A percentile compares a stretch with the other conserved stretches of the same genome.
Evolutionary conservation across 2,113 vertebrate species (phyloP).

Genomic region (Sarotherodon lohbergeri): DNA sequence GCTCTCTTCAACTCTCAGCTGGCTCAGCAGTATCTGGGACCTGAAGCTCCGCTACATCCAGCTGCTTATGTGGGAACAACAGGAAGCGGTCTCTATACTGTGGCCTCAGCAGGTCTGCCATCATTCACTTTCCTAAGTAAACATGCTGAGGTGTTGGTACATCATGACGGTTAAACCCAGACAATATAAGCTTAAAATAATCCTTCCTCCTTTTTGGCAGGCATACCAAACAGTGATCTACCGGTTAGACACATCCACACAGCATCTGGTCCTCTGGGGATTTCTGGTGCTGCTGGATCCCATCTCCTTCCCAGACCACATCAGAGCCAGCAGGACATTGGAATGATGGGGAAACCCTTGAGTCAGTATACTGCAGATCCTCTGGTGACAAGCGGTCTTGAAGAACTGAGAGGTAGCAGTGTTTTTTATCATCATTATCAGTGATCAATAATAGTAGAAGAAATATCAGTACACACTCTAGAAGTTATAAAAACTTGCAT

Average conservation of each 20-base stretch:
- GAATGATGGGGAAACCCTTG: conserved; percentile 65
- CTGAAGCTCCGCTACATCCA: conserved; percentile 59
- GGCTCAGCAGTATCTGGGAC: conserved; percentile 72
- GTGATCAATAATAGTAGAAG: neutral
- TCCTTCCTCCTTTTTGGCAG: neutral
- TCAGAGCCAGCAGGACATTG: conserved; percentile 58
- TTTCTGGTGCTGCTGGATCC: conserved; percentile 51
- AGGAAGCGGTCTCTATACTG: conserved; percentile 55
- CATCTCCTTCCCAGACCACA: conserved; percentile 61
- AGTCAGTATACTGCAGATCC: conserved; percentile 50
- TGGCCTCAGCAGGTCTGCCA: conserved; percentile 49
- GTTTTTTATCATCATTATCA: neutral
- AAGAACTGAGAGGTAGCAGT: conserved; percentile 71
- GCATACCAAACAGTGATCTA: conserved; percentile 42
- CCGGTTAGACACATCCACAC: conserved; percentile 57
- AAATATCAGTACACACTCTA: neutral
- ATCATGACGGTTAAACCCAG: neutral
- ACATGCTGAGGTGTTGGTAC: neutral
- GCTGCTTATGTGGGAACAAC: conserved; percentile 50
- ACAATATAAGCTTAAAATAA: neutral
- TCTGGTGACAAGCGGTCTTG: conserved; percentile 65
- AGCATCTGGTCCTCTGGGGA: conserved; percentile 43
- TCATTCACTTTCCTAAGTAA: neutral
- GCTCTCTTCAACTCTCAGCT: conserved; percentile 65
- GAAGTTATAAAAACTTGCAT: neutral